Evolutionary conservation across 2,797 vertebrate species (phyloP), one percentile per base, ranked within the genome.

Genomic region (Phataginus tetradactyla): DNA sequence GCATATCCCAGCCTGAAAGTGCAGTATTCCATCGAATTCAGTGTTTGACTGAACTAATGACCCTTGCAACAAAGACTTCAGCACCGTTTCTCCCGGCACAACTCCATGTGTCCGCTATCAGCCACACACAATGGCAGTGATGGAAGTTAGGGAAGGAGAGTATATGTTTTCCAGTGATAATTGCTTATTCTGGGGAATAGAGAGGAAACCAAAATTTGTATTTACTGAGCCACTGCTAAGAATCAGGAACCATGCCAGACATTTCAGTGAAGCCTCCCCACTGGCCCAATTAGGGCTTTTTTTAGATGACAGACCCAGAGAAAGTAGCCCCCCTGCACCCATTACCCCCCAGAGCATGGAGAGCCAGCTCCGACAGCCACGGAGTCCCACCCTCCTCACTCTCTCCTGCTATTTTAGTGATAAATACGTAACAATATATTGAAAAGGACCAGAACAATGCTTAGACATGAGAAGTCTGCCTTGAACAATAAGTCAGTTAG

Each of bases 131-230:
- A 37, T 18, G 55, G 17, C 23, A 63, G 37, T 23, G 53, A 74
- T 17, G 49, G 55, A 74, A 77, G 20, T 66, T 74, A 77, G 25
- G 4, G 49, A 18, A 78, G 6, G 23, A 69, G 11, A 45, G 37
- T 57, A 51, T 68, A 83, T 90, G 71, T 69, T 97, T 90, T 92
- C 51, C 75, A 39, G 81, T 57, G 25, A 21, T 37, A 45, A 66
- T 29, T 66, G 21, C 17, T 81, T 51, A 77, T 20, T 90, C 61
- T 83, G 17, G 25, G 20, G 32, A 20, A 74, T 10, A 45, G n/a
- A 66, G 6, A 57, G 39, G 45, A 13, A 90, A 85, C 9, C 59
- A 74, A 90, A 77, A 49, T 83, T 72, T 27, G 5, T 12, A 79
- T n/a, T 85, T 92, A n/a, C 29, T 32, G 23, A 57, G 21, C 1